A percentile compares a stretch with the other conserved stretches of the same genome.
phyloP scores from a whole-genome alignment of 1,140 invertebrate genomes.

The Cydia strobilella region DNA sequence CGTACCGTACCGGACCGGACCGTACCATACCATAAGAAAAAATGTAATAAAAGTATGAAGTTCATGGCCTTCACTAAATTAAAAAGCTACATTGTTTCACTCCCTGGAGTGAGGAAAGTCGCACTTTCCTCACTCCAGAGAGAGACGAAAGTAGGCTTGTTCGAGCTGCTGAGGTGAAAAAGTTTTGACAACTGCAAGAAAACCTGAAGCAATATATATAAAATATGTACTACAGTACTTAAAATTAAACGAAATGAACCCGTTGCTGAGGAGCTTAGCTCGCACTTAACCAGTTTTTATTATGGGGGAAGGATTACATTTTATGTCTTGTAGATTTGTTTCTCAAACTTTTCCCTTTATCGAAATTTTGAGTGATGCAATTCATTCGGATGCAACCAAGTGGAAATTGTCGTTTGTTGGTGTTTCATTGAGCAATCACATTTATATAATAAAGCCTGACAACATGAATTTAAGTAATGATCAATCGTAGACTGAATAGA shows the following conservation, averaged over 20 bases:
- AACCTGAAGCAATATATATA: no score
- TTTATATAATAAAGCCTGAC: background rate
- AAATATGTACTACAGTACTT: background rate
- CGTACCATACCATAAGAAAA: no score
- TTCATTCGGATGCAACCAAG: background rate
- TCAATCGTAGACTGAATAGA: background rate
- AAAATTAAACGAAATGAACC: background rate
- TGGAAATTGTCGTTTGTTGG: background rate
- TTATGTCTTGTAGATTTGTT: conserved; percentile 26
- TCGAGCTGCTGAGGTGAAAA: no score
- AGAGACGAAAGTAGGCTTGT: no score
- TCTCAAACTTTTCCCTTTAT: conserved; percentile 10
- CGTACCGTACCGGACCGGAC: no score
- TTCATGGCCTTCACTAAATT: no score
- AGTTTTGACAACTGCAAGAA: no score
- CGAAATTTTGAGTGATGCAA: conserved; percentile 18
- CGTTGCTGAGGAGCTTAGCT: background rate
- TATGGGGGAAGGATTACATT: conserved; percentile 21
- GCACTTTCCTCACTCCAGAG: no score
- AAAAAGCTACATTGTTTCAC: no score
- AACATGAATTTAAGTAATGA: background rate
- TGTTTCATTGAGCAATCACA: background rate
- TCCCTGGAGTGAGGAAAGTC: no score
- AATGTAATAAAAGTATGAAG: no score
- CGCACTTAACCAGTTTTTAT: background rate